These are phyloP conservation scores for Deilephila porcellus DNA, from an alignment of 2,888 invertebrate genomes.

Conservation along the genomic window DNA sequence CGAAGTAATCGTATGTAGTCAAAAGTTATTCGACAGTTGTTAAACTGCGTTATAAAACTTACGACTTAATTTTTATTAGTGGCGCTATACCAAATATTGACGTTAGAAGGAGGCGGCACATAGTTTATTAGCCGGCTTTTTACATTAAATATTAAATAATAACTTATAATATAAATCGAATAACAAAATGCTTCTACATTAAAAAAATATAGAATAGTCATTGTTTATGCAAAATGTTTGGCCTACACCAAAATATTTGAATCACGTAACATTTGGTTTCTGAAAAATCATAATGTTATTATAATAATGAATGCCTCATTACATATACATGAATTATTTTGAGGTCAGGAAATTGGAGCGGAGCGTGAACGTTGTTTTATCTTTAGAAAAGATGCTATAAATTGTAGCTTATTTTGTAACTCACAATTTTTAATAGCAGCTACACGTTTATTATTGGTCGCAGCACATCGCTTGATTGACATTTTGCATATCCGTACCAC, in stretches of 20 bases:
- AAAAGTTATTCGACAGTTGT: too few species aligned
- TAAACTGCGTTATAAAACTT: too few species aligned
- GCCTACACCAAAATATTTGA: slow-evolving; percentile 6
- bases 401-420: background rate
- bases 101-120: too few species aligned
- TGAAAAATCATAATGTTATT: background rate
- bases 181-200: too few species aligned
- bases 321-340: background rate
- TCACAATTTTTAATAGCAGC: background rate
- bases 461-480: background rate
- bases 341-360: background rate
- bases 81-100: too few species aligned
- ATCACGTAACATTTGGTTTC: background rate
- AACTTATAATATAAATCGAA: too few species aligned
- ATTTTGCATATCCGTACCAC: slow-evolving; percentile 46
- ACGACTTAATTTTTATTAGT: too few species aligned
- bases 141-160: too few species aligned
- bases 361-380: background rate
- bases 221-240: background rate
- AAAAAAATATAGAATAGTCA: background rate
- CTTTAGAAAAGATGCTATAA: background rate
- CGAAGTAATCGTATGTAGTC: too few species aligned
- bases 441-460: background rate
- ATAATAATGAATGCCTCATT: background rate
- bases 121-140: too few species aligned